A percentile compares a stretch with the other conserved stretches of the same genome.
These are phyloP conservation scores for Physeter macrocephalus DNA, from an alignment of 2,113 vertebrate species.

Conservation along the genomic window DNA sequence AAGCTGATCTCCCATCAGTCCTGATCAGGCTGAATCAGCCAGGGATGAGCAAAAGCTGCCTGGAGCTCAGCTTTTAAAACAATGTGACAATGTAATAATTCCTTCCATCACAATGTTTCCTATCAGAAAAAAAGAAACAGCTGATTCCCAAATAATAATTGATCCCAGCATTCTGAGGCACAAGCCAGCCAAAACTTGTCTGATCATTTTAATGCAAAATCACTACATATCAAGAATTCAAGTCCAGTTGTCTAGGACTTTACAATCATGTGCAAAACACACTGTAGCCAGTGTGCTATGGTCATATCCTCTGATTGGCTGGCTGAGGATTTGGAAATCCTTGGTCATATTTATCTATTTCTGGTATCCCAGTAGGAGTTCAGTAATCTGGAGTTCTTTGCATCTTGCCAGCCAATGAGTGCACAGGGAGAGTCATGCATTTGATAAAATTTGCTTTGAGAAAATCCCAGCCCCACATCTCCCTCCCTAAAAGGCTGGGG, in stretches of 20 bases:
- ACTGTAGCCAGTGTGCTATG: slow-evolving; percentile 43
- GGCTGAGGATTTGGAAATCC: slow-evolving; percentile 68
- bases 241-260: slow-evolving; percentile 64
- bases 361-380: slow-evolving; percentile 45
- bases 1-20: slow-evolving; percentile 16
- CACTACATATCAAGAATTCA: slow-evolving; percentile 55
- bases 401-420: slow-evolving; percentile 14
- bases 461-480: neutral
- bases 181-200: slow-evolving; percentile 53
- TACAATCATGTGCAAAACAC: slow-evolving; percentile 55
- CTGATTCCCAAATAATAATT: slow-evolving; percentile 68
- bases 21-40: slow-evolving; percentile 1
- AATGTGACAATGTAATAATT: slow-evolving; percentile 34
- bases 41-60: slow-evolving; percentile 39
- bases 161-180: slow-evolving; percentile 53
- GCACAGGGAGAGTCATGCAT: neutral
- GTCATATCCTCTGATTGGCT: slow-evolving; percentile 53
- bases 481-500: neutral
- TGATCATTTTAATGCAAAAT: slow-evolving; percentile 64
- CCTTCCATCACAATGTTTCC: slow-evolving; percentile 48
- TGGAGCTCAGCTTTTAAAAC: slow-evolving; percentile 25
- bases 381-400: slow-evolving; percentile 57
- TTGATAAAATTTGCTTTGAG: neutral
- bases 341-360: slow-evolving; percentile 61
- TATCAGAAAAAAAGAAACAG: neutral